Percentiles rank a stretch among this genome's conserved stretches.
Evolutionary conservation across 2,888 invertebrate species (phyloP).

Genomic region (Lasioglossum pauxillum): DNA sequence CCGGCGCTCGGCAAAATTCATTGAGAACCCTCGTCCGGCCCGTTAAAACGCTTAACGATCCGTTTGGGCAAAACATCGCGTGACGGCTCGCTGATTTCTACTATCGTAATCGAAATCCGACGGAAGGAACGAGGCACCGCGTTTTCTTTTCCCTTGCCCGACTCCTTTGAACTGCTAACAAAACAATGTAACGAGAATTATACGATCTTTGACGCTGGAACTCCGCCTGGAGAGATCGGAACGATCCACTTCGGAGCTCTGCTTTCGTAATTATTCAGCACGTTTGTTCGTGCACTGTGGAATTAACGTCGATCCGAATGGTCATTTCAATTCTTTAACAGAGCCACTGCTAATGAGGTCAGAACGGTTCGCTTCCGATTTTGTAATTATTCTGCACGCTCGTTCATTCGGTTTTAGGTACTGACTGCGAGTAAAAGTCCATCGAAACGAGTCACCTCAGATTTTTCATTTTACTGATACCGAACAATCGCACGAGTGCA

Average conservation of each 20-base stretch:
- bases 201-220: neutral
- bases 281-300: neutral
- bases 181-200: neutral
- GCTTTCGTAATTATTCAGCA: neutral
- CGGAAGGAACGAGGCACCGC: neutral
- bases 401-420: neutral
- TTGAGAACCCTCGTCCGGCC: slow-evolving; percentile 13
- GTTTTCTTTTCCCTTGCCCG: neutral
- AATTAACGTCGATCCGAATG: neutral
- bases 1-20: slow-evolving; percentile 24
- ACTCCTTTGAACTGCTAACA: neutral
- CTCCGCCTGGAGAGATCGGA: neutral
- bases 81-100: slow-evolving; percentile 22
- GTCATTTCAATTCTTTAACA: neutral
- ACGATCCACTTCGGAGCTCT: neutral
- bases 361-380: neutral
- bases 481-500: neutral
- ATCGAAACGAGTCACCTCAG: neutral
- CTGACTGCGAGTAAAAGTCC: neutral
- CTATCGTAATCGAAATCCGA: slow-evolving; percentile 23
- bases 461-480: neutral
- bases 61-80: slow-evolving; percentile 27
- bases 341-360: neutral
- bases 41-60: slow-evolving; percentile 41
- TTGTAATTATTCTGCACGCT: neutral